Conservation (phyloP, 2,888 invertebrate species). For the Brachylomia viminalis region DNA sequence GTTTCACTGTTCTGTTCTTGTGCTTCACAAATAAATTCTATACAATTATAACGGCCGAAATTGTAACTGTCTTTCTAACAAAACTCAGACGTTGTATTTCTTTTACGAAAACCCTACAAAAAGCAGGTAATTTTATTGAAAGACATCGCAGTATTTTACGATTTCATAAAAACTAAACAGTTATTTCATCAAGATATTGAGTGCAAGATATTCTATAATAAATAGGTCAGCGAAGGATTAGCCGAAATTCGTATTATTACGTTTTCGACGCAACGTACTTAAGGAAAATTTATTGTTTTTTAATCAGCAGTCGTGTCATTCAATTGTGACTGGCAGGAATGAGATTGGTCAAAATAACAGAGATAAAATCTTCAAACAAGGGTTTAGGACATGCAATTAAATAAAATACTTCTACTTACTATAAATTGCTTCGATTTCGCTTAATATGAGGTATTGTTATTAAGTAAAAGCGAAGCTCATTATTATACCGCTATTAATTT, state of each 20-base stretch:
- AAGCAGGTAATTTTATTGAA: constrained; percentile 88
- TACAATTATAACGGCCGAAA: constrained; percentile 91
- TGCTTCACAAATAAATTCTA: constrained; percentile 87
- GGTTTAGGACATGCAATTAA: constrained; percentile 32
- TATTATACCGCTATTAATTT: constrained; percentile 68
- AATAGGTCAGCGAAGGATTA: constrained; percentile 86
- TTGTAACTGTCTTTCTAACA: constrained; percentile 88
- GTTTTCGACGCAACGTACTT: constrained; percentile 82
- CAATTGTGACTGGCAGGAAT: constrained; percentile 68
- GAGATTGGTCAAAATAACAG: constrained; percentile 66
- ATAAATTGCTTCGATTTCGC: constrained; percentile 39
- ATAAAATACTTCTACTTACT: constrained; percentile 43
- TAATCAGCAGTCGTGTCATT: constrained; percentile 80
- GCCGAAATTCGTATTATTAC: constrained; percentile 82
- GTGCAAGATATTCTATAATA: constrained; percentile 81
- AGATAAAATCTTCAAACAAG: constrained; percentile 61
- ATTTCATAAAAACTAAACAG: constrained; percentile 80
- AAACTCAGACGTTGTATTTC: constrained; percentile 82
- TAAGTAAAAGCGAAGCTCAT: constrained; percentile 57
- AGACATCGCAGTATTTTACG: constrained; percentile 79
- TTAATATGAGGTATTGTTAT: constrained; percentile 44
- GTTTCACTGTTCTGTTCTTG: constrained; percentile 74
- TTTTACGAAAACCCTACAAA: constrained; percentile 82
- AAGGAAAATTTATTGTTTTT: constrained; percentile 85
- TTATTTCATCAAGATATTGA: constrained; percentile 81